Conservation (phyloP, 2,888 invertebrate species). For the Stramonita haemastoma region DNA sequence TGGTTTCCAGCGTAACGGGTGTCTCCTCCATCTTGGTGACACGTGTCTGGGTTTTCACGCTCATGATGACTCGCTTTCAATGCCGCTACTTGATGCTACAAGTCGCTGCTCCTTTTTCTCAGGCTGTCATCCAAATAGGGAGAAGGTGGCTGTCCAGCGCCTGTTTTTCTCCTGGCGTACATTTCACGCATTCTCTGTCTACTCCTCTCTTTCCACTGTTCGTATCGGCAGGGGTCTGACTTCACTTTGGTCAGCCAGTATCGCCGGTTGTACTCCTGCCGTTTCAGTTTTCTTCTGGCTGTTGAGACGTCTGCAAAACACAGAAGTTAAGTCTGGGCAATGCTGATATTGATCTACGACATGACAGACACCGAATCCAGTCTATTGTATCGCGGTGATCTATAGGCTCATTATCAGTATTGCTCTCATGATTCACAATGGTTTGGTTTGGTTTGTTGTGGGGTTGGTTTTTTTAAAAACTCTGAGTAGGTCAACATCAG, state of each 20-base stretch:
- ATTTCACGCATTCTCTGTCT: slow-evolving; percentile 13
- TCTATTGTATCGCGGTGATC: no score
- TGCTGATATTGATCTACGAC: no score
- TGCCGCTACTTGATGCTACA: neutral
- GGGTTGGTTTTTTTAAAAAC: no score
- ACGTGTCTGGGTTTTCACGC: neutral
- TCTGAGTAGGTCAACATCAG: no score
- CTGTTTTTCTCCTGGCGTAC: neutral
- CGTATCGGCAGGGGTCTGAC: neutral
- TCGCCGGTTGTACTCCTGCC: neutral
- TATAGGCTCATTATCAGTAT: no score
- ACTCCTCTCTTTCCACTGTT: slow-evolving; percentile 24
- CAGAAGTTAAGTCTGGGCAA: neutral
- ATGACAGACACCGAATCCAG: no score
- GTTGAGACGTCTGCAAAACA: slow-evolving; percentile 6
- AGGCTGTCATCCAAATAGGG: neutral
- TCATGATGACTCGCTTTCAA: neutral
- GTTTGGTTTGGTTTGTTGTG: no score
- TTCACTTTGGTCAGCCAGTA: slow-evolving; percentile 12
- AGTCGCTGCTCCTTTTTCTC: neutral
- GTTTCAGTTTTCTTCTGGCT: neutral
- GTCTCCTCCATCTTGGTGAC: neutral
- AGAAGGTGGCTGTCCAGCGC: neutral
- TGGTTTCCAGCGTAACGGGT: no score
- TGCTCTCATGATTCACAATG: no score